phyloP scores from a whole-genome alignment of 2,797 vertebrate species.

The Pteronotus mesoamericanus region DNA sequence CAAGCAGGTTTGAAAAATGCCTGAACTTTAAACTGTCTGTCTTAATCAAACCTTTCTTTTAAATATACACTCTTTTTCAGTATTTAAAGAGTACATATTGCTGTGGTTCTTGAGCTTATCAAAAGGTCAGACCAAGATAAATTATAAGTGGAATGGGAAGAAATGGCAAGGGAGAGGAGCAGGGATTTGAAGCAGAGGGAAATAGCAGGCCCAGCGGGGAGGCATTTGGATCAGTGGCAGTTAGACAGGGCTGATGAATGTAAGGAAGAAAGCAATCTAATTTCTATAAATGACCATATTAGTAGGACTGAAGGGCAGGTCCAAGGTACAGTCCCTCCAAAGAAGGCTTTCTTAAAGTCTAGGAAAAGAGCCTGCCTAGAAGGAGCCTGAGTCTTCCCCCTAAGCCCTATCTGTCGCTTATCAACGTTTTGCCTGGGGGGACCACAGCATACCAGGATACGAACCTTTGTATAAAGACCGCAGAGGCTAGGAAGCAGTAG shows the following conservation, averaged over 20 bases:
- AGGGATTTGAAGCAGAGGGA: background rate
- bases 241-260: background rate
- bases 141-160: background rate
- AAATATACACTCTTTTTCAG: background rate
- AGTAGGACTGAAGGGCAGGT: background rate
- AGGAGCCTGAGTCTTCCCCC: background rate
- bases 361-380: background rate
- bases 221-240: background rate
- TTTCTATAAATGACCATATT: background rate
- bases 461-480: background rate
- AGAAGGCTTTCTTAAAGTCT: background rate
- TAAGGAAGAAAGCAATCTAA: background rate
- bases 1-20: background rate
- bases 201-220: background rate
- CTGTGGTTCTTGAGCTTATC: conserved; percentile 52
- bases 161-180: background rate
- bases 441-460: background rate
- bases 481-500: background rate
- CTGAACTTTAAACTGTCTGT: conserved; percentile 48
- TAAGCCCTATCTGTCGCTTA: background rate
- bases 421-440: background rate
- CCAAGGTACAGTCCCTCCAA: background rate
- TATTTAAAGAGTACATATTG: conserved; percentile 60
- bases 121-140: conserved; percentile 60
- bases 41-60: conserved; percentile 61